These are phyloP conservation scores for Helarctos malayanus DNA, from an alignment of 2,797 vertebrate species.

Conservation along the genomic window DNA sequence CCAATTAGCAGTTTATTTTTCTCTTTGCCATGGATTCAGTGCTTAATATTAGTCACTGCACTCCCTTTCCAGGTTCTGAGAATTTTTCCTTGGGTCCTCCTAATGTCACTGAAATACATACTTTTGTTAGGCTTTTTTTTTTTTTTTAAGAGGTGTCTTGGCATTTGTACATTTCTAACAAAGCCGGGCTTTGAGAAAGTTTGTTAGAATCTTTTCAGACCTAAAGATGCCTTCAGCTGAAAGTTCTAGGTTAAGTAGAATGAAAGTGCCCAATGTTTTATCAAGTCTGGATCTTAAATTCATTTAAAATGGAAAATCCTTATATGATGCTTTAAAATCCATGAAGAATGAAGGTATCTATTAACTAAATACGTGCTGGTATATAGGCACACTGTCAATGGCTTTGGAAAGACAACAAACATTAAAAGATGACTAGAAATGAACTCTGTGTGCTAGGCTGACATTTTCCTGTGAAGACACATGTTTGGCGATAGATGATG, in stretches of 20 bases:
- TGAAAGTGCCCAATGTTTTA: not conserved
- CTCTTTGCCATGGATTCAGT: not conserved
- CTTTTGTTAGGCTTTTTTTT: not conserved
- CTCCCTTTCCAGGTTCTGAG: not conserved
- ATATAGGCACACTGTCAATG: not conserved
- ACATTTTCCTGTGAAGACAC: conserved; percentile 66
- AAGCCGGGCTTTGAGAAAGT: conserved; percentile 13
- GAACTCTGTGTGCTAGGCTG: not conserved
- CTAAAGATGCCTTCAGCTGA: not conserved
- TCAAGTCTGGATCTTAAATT: not conserved
- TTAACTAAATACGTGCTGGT: not conserved
- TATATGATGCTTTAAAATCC: not conserved
- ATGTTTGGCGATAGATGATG: conserved; percentile 67
- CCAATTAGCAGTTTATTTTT: not conserved
- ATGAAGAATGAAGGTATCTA: not conserved
- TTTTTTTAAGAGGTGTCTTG: not conserved
- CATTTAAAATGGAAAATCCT: not conserved
- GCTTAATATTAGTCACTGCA: not conserved
- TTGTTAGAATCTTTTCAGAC: conserved; percentile 26
- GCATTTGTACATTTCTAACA: not conserved
- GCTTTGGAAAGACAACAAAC: conserved; percentile 39
- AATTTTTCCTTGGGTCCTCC: not conserved
- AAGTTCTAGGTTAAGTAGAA: not conserved
- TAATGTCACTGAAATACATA: not conserved
- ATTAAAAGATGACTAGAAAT: conserved; percentile 11